These are phyloP conservation scores for Corythoichthys haematopterus DNA, from an alignment of 2,113 vertebrate genomes.

Conservation along the genomic window DNA sequence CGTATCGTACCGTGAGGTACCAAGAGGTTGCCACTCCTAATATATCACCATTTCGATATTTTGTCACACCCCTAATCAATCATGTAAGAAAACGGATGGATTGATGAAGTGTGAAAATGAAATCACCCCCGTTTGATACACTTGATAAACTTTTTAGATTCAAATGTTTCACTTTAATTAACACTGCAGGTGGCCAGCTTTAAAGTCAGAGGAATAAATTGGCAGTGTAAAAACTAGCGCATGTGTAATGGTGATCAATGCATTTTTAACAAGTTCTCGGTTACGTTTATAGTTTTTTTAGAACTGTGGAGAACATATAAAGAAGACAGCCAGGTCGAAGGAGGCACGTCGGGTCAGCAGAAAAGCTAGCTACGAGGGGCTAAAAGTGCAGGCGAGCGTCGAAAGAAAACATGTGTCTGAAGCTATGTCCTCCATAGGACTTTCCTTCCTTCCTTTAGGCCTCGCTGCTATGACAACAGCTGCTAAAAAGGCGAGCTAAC, in stretches of 20 bases:
- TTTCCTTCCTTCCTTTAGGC: constrained; percentile 45
- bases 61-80: background rate
- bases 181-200: background rate
- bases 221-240: background rate
- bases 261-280: background rate
- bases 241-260: background rate
- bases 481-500: constrained; percentile 56
- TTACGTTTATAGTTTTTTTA: background rate
- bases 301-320: background rate
- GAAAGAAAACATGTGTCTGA: background rate
- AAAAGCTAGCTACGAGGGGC: background rate
- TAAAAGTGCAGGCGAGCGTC: background rate
- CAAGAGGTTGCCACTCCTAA: too few species aligned
- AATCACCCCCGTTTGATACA: background rate
- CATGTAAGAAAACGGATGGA: background rate
- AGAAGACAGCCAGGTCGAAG: background rate
- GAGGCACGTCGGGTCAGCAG: background rate
- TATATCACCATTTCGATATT: too few species aligned
- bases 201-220: background rate
- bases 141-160: background rate
- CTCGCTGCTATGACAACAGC: constrained; percentile 69
- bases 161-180: background rate
- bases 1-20: too few species aligned
- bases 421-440: constrained; percentile 57
- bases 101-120: background rate